Conservation (phyloP, 2,797 vertebrate species). For the Sebastes hubbsi region DNA sequence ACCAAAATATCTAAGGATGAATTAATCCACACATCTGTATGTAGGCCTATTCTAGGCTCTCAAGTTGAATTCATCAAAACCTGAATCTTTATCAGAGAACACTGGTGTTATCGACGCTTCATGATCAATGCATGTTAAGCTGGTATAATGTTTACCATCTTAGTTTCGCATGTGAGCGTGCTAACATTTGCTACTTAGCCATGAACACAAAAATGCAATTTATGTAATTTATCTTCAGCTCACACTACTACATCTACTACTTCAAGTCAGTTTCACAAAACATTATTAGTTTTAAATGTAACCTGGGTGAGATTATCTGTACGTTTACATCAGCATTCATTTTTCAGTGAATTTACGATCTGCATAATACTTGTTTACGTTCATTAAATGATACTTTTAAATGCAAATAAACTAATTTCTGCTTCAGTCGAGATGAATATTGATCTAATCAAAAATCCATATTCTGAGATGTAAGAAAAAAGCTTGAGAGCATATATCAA, state of each 20-base stretch:
- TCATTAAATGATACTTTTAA: neutral
- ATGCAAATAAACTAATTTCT: neutral
- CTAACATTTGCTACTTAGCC: neutral
- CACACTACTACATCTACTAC: neutral
- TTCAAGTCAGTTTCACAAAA: neutral
- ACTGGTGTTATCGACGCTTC: neutral
- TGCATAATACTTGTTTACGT: neutral
- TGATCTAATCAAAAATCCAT: neutral
- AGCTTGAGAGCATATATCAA: conserved; percentile 3
- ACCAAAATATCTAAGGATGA: neutral
- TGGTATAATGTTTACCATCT: neutral
- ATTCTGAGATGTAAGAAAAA: conserved; percentile 13
- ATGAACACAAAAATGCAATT: neutral
- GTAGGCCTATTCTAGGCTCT: neutral
- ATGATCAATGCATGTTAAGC: neutral
- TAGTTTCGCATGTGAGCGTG: neutral
- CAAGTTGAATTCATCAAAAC: neutral
- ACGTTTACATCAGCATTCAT: rapidly evolving
- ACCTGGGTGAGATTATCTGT: neutral
- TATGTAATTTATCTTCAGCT: neutral
- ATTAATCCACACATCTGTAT: neutral
- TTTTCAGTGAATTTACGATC: neutral
- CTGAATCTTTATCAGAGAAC: neutral
- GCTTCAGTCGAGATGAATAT: neutral
- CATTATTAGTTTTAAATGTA: neutral